Percentiles rank a stretch among this genome's conserved stretches.
Conservation (phyloP, 2,888 invertebrate species). For the Kuschelorhynchus macadamiae region DNA sequence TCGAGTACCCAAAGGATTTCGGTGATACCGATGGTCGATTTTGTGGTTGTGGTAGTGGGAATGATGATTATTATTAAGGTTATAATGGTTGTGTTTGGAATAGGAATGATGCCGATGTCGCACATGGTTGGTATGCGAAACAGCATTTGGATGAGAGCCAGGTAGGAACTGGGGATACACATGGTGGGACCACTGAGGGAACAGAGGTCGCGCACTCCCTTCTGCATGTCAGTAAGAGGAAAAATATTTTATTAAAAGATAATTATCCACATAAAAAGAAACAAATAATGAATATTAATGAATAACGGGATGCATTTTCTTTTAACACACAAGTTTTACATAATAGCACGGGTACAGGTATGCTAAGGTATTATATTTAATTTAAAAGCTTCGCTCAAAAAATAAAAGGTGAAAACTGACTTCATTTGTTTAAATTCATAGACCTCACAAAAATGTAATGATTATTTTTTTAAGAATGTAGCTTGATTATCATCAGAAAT, state of each 20-base stretch:
- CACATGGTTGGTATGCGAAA: slow-evolving; percentile 70
- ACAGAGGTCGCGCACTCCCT: slow-evolving; percentile 83
- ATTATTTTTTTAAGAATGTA: too few species aligned
- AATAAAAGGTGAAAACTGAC: too few species aligned
- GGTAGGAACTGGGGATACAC: slow-evolving; percentile 95
- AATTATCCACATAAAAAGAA: slow-evolving; percentile 7
- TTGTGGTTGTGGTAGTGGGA: slow-evolving; percentile 75
- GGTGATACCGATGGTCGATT: slow-evolving; percentile 74
- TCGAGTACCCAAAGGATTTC: slow-evolving; percentile 74
- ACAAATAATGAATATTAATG: neutral
- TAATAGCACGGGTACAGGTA: too few species aligned
- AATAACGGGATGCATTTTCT: slow-evolving; percentile 16
- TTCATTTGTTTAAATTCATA: too few species aligned
- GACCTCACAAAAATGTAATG: too few species aligned
- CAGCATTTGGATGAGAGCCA: slow-evolving; percentile 86
- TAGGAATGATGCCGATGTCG: slow-evolving; percentile 69
- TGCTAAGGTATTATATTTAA: too few species aligned
- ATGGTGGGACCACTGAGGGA: slow-evolving; percentile 96
- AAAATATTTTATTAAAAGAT: slow-evolving; percentile 43
- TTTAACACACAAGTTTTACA: neutral
- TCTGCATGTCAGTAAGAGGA: slow-evolving; percentile 62
- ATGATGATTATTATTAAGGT: slow-evolving; percentile 75
- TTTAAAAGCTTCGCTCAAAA: too few species aligned
- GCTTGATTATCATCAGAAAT: too few species aligned
- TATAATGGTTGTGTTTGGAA: slow-evolving; percentile 72